A percentile compares a stretch with the other conserved stretches of the same genome.
Conservation (phyloP, 2,888 invertebrate genomes). For the Melitaea athalia region DNA sequence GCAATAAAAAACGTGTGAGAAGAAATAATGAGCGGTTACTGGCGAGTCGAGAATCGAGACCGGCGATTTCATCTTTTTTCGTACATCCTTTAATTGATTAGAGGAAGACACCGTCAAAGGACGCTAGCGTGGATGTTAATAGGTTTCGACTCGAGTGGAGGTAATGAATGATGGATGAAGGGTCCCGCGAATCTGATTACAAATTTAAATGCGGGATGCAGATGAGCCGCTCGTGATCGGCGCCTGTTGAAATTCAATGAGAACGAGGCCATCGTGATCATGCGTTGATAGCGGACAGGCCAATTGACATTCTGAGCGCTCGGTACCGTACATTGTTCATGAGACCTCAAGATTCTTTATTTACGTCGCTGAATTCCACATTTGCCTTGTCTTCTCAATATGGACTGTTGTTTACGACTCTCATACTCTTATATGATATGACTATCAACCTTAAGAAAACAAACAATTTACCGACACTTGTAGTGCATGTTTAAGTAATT, state of each 20-base stretch:
- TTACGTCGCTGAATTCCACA: not conserved
- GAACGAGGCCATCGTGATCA: conserved; percentile 61
- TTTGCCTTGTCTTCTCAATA: not conserved
- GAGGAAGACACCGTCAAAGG: conserved; percentile 61
- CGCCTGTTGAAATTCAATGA: conserved; percentile 62
- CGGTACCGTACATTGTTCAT: conserved; percentile 22
- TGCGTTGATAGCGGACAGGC: conserved; percentile 48
- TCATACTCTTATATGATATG: not conserved
- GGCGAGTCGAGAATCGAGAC: conserved; percentile 67
- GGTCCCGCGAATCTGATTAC: conserved; percentile 69
- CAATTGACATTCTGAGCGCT: conserved; percentile 37
- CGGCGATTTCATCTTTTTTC: conserved; percentile 68
- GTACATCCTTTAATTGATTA: conserved; percentile 76
- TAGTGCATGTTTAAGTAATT: too few relatives aligned
- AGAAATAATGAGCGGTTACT: conserved; percentile 82
- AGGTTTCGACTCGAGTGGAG: conserved; percentile 44
- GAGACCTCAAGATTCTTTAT: conserved; percentile 9
- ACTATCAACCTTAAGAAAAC: not conserved
- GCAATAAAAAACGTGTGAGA: conserved; percentile 82
- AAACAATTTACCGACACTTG: too few relatives aligned
- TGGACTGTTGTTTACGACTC: conserved; percentile 2
- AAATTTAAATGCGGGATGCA: conserved; percentile 73
- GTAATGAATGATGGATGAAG: conserved; percentile 75
- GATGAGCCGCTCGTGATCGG: conserved; percentile 57
- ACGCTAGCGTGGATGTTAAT: conserved; percentile 46